Evolutionary conservation across 2,888 invertebrate species (phyloP), one percentile per base, ranked within the genome.

Genomic region (Eucriotettix oculatus): DNA sequence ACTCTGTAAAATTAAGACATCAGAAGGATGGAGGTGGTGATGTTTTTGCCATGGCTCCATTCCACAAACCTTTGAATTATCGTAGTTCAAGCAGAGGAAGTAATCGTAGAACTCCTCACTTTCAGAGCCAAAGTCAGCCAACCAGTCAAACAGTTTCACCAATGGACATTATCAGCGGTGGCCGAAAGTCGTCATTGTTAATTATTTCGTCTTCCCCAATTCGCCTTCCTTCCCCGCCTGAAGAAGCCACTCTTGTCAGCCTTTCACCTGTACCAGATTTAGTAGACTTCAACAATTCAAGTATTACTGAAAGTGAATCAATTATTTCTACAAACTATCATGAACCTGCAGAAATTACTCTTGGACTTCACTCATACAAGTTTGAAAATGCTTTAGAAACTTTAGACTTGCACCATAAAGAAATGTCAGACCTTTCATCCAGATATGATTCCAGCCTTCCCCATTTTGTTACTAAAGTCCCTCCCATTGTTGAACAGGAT

Each of bases 11-110:
- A 10, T 29, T 40, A 29, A 40, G 14, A 14, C 42, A 29, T 12
- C 40, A 40, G 14, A 29, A 16, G 41, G 65, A 58, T 17, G 48
- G 66, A 69, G 71, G 66, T 69, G 73, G 74, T 16, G 86, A 86
- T 67, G 84, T 86, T 0, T 86, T 86, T 69, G 84, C 85, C 0
- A 72, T 82, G 72, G 86, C 86, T 0, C 86, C 86, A 0, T 86
- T 86, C 65, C 73, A 72, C 41, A 61, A 60, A 56, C 61, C 61
- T 12, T 16, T 40, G 43, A 59, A 57, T 10, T 10, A 14, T n/a
- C 56, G 48, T 10, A 59, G 56, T 56, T 57, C 57, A 17, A 59
- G 59, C 42, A 56, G 59, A 52, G 56, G 56, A 42, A 59, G 59
- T 54, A 58, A 58, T 10, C 41, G 58, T 42, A 60, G 58, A 44